Evolutionary conservation across 2,797 vertebrate genomes (phyloP), one percentile per base, ranked within the genome.

Genomic region (Hemibagrus guttatus): DNA sequence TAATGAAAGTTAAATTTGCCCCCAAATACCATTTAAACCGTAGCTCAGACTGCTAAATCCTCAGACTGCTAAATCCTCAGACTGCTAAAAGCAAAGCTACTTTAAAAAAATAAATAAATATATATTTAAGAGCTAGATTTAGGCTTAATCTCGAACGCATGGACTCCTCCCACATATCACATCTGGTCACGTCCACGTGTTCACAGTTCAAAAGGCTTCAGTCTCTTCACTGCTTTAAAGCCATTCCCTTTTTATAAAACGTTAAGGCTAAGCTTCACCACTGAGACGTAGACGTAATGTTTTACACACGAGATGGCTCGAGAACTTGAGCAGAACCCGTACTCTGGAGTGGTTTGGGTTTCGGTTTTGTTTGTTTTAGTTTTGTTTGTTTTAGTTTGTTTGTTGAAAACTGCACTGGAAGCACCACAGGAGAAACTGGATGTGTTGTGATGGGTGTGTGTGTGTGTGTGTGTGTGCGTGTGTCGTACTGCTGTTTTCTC

Each of bases 371-470:
- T n/a, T 49, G 7, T 19, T 42, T 21, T 19, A 16, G 2, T 7
- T 46, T 74, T 19, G 1, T 46, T 79, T 39, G 2, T 54, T 17
- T 83, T 68, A 46, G 5, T 89, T 80, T 49, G 71, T 86, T 92
- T 88, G 92, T 91, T 91, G 87, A 91, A 90, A 84, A 85, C 84
- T 91, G 90, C 61, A 90, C 92, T 93, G 90, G 91, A 91, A 92
- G 12, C 58, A 63, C 80, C 69, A 2, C 87, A 80, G 83, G 91
- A 56, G 85, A 90, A 94, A 95, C 93, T 93, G 93, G 92, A 94
- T 39, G 90, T 86, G 63, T 74, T 64, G 14, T 81, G 64, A 91
- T 88, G 89, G 7, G 87, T 75, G 90, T 90, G 90, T 90, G 54
- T 56, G 2, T 85, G 58, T 72, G 81, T n/a, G 88, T 75, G 90